Evolutionary conservation across 1,140 invertebrate species (phyloP).

Genomic region (Phortica variegata): DNA sequence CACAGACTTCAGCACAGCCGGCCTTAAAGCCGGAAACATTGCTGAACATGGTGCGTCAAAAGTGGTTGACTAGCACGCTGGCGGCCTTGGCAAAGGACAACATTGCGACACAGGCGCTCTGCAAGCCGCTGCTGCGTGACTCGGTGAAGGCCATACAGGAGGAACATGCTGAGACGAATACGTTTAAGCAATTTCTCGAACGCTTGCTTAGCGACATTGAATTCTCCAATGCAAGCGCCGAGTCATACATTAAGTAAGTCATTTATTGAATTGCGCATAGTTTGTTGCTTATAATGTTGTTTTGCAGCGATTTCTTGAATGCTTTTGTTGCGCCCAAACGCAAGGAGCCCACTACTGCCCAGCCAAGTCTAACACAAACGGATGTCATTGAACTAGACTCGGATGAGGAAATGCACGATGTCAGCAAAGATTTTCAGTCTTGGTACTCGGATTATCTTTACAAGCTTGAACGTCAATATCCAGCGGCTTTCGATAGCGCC

Average conservation of each 20-base stretch:
- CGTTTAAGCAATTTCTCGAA: conserved; percentile 35
- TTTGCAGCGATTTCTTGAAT: conserved; percentile 59
- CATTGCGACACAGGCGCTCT: conserved; percentile 35
- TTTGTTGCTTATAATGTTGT: neutral
- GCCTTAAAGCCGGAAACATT: conserved; percentile 46
- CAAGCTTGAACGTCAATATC: conserved; percentile 66
- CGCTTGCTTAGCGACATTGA: conserved; percentile 31
- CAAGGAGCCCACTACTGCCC: conserved; percentile 13
- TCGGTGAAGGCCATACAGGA: conserved; percentile 29
- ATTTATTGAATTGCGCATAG: neutral
- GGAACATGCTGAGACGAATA: conserved; percentile 4
- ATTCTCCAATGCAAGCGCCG: conserved; percentile 30
- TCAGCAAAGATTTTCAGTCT: conserved; percentile 29
- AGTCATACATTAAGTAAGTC: conserved; percentile 59
- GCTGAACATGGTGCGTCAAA: conserved; percentile 35
- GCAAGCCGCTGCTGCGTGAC: conserved; percentile 31
- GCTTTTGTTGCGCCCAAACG: conserved; percentile 20
- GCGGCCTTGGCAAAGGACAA: conserved; percentile 31
- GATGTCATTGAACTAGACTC: conserved; percentile 58
- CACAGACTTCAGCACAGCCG: conserved; percentile 55
- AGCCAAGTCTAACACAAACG: conserved; percentile 20
- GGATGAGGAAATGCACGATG: conserved; percentile 29
- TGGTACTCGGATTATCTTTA: conserved; percentile 61
- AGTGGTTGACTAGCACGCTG: conserved; percentile 33
- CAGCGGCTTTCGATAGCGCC: conserved; percentile 66